Conservation (phyloP, 2,797 vertebrate species). For the Silurus aristotelis region DNA sequence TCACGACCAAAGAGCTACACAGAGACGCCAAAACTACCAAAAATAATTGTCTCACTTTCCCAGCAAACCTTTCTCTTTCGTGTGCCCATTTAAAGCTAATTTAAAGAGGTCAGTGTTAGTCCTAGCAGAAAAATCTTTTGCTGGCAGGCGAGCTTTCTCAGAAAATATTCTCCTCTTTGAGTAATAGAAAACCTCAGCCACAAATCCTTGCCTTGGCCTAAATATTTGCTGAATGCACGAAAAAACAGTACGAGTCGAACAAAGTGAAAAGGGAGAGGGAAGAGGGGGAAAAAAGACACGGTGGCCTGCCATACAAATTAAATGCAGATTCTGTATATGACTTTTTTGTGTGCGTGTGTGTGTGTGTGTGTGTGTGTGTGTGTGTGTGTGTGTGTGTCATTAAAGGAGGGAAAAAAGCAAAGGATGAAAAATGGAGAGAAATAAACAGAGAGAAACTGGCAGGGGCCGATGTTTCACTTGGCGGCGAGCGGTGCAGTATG, state of each 20-base stretch:
- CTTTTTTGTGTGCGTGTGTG: constrained; percentile 52
- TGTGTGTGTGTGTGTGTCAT: constrained; percentile 52
- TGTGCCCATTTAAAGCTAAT: constrained; percentile 54
- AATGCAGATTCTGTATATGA: constrained; percentile 72
- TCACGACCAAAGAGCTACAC: constrained; percentile 1
- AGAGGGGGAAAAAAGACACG: constrained; percentile 17
- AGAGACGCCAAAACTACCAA: constrained; percentile 6
- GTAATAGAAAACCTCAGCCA: constrained; percentile 65
- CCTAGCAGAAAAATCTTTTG: constrained; percentile 59
- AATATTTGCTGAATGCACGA: constrained; percentile 73
- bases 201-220: constrained; percentile 69
- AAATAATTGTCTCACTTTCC: constrained; percentile 39
- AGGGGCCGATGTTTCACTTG: constrained; percentile 76
- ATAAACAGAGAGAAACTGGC: constrained; percentile 75
- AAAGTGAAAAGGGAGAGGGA: constrained; percentile 31
- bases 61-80: constrained; percentile 7
- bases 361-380: constrained; percentile 53
- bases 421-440: constrained; percentile 76
- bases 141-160: constrained; percentile 67
- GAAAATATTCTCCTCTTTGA: constrained; percentile 69
- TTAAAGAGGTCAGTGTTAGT: constrained; percentile 64
- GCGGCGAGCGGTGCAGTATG: constrained; percentile 64
- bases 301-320: constrained; percentile 68
- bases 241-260: constrained; percentile 47
- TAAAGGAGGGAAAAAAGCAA: constrained; percentile 55